phyloP scores from a whole-genome alignment of 2,113 vertebrate genomes.

The Typhlomys cinereus region DNA sequence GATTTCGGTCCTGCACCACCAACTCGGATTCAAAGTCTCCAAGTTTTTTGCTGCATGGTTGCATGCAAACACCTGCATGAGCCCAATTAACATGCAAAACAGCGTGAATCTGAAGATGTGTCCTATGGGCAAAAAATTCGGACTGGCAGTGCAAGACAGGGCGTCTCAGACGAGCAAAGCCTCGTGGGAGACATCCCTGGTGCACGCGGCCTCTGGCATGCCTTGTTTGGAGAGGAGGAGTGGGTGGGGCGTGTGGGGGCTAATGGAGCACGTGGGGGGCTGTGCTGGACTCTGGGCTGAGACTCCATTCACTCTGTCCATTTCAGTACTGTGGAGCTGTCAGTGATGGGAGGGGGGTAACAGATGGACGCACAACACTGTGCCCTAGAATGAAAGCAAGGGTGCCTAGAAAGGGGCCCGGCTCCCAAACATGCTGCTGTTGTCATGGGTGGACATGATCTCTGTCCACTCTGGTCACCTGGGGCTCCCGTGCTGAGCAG shows the following conservation, averaged over 20 bases:
- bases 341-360: too few species aligned
- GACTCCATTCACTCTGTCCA: background rate
- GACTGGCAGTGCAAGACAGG: fast-evolving
- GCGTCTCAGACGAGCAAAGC: background rate
- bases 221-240: background rate
- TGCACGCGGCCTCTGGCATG: background rate
- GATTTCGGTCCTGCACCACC: background rate
- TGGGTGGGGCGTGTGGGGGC: background rate
- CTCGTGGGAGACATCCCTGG: background rate
- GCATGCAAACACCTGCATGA: background rate
- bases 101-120: background rate
- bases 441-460: fast-evolving
- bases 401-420: background rate
- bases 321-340: background rate
- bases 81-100: background rate
- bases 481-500: fast-evolving
- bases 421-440: fast-evolving
- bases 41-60: background rate
- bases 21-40: background rate
- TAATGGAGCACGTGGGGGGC: background rate
- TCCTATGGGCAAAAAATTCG: background rate
- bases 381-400: background rate
- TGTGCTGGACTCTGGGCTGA: too few species aligned
- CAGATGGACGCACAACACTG: fast-evolving
- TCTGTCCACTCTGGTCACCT: fast-evolving